phyloP scores from a whole-genome alignment of 2,113 vertebrate genomes.

The Steatornis caripensis region DNA sequence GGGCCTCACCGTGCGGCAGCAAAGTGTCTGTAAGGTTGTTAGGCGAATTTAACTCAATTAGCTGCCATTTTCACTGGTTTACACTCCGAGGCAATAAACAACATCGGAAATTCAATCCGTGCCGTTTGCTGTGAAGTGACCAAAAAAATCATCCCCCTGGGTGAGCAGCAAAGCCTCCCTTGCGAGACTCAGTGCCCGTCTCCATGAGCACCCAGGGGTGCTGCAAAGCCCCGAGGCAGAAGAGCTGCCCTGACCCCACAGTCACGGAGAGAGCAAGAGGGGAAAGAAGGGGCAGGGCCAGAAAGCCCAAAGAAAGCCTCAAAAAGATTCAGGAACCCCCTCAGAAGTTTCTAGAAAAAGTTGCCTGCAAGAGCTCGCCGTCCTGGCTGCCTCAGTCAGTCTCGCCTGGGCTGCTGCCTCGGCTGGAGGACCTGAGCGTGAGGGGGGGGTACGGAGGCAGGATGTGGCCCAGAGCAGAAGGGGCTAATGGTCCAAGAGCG shows the following conservation, averaged over 20 bases:
- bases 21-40: constrained; percentile 1
- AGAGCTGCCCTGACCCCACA: background rate
- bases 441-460: background rate
- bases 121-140: background rate
- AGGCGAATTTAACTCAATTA: constrained; percentile 38
- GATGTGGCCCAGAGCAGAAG: background rate
- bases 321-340: rapidly evolving
- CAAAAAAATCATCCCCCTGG: background rate
- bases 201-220: background rate
- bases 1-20: background rate
- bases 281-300: background rate
- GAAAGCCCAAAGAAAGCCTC: background rate
- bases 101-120: constrained; percentile 2
- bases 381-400: background rate
- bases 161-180: background rate
- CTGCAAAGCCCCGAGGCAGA: background rate
- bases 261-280: background rate
- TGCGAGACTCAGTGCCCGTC: background rate
- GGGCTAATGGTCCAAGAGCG: background rate
- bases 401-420: background rate
- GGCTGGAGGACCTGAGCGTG: background rate
- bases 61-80: constrained; percentile 2
- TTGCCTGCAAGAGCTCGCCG: background rate
- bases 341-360: background rate
- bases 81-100: background rate